Base-by-base conservation (phyloP, 2,797 vertebrate species). In the Melanotaenia boesemani region DNA sequence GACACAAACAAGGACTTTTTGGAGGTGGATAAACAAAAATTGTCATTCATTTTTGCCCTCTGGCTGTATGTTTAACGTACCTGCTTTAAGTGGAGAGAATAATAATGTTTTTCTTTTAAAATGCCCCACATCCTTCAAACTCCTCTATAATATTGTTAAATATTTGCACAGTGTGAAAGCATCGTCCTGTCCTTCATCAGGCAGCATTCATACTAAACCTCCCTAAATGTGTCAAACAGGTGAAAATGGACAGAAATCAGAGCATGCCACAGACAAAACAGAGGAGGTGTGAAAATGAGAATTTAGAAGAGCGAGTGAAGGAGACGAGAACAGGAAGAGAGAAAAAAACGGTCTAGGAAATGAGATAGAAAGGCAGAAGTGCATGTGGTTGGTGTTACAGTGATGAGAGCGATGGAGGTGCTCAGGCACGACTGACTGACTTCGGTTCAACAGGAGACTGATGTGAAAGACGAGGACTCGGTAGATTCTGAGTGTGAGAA, bases 311-410 rank as follows among this genome's bases (percentile, higher is more conserved):
- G 8, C 10, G 0, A 61, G 62, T 67, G 55, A 39, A 77, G 26
- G 28, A 80, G 74, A 69, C n/a, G 2, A 68, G 72, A 86, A 81
- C 83, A 88, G 88, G 86, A 87, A 89, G 86, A 86, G 67, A 68
- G 39, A 79, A 71, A 86, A 67, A 81, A 79, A 75, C 46, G 46
- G 73, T 74, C 54, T 44, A 82, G 83, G 86, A 85, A 86, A 84
- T 77, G 84, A 84, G 59, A 77, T 32, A 58, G 58, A 84, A 84
- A 88, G 72, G 63, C 86, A 88, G 86, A 88, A 83, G 83, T 84
- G 74, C 67, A 77, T 61, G 77, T 63, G 63, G 72, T 67, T 55
- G 9, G 41, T 58, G 75, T 68, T 62, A 26, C 60, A 37, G 79
- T 70, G 34, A 68, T 63, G 59, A 32, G 41, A 22, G 63, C 16